These are phyloP conservation scores for Paramuricea clavata DNA, from an alignment of 92 coral and sea anemone species.

Conservation along the genomic window DNA sequence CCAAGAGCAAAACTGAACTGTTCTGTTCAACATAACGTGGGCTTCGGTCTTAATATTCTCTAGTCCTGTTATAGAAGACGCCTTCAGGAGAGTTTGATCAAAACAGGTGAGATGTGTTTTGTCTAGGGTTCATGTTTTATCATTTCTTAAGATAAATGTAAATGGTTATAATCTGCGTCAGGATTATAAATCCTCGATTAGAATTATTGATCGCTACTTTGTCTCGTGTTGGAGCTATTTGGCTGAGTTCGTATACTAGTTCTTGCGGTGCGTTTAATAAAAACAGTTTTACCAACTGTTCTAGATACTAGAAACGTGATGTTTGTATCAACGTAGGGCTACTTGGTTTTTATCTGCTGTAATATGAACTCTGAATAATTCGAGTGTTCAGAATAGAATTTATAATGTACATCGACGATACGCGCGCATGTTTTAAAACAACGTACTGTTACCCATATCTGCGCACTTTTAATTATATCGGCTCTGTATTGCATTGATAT, in stretches of 20 bases:
- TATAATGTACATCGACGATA: not conserved
- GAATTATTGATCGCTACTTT: not conserved
- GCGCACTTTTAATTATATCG: no score
- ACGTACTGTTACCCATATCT: no score
- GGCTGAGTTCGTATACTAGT: not conserved
- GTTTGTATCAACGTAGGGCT: not conserved
- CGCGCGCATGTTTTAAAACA: no score
- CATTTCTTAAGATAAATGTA: not conserved
- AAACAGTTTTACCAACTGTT: no score
- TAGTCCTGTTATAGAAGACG: not conserved
- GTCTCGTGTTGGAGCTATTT: not conserved
- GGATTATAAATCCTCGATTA: not conserved
- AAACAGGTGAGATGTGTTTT: conserved; percentile 11
- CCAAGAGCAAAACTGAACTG: not conserved
- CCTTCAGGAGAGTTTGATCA: not conserved
- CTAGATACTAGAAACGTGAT: no score
- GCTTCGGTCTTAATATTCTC: not conserved
- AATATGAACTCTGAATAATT: not conserved
- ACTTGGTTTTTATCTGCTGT: not conserved
- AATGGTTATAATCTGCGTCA: not conserved
- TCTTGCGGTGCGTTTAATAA: not conserved
- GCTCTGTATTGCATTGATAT: not conserved
- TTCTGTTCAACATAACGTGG: not conserved
- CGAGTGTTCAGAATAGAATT: not conserved
- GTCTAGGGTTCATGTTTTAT: not conserved